A percentile compares a stretch with the other conserved stretches of the same genome.
Conservation (phyloP, 1,140 invertebrate genomes). For the Bombus consobrinus region DNA sequence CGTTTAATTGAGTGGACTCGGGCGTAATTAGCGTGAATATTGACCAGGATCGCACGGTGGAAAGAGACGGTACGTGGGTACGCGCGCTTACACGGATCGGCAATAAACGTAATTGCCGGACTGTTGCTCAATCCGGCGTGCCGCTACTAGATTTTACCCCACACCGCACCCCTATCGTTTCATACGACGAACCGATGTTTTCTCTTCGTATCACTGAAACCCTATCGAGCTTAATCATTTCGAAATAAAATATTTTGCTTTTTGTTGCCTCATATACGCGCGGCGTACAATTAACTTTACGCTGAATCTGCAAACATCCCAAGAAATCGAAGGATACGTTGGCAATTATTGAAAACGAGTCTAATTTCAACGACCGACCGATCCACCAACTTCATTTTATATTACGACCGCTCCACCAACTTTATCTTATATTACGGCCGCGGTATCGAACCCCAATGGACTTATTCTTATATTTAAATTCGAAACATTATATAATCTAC, state of each 20-base stretch:
- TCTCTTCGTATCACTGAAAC: conserved; percentile 21
- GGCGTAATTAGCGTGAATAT: conserved; percentile 66
- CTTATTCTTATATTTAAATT: too few species aligned
- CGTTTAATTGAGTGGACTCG: conserved; percentile 62
- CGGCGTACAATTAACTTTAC: neutral
- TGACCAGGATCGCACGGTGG: conserved; percentile 56
- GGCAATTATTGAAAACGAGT: too few species aligned
- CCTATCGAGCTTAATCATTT: conserved; percentile 2
- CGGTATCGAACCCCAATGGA: neutral
- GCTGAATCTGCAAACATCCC: neutral
- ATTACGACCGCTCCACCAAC: neutral
- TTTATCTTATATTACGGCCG: neutral
- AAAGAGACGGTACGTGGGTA: conserved; percentile 1
- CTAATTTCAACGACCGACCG: neutral
- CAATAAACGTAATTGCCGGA: conserved; percentile 69
- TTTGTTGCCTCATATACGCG: too few species aligned
- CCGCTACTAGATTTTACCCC: conserved; percentile 44
- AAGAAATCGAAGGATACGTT: neutral
- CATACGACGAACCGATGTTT: conserved; percentile 1
- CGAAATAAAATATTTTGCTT: neutral
- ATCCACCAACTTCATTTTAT: neutral
- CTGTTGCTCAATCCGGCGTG: conserved; percentile 51
- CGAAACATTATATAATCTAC: too few species aligned
- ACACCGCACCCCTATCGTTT: conserved; percentile 49
- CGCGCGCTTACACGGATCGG: conserved; percentile 55